Conservation (phyloP, 2,113 vertebrate species). For the Cyprinodon brontotheroides region DNA sequence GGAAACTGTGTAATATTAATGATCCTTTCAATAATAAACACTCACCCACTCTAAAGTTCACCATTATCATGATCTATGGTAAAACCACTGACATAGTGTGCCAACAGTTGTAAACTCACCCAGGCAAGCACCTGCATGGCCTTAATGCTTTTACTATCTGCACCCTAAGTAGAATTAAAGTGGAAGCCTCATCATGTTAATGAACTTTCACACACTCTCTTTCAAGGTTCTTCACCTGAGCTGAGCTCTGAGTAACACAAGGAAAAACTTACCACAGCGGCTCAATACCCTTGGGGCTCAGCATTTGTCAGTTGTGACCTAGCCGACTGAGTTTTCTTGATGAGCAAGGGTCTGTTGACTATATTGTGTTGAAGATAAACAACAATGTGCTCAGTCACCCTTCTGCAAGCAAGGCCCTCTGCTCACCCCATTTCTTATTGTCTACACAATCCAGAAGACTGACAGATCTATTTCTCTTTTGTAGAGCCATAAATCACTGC, state of each 20-base stretch:
- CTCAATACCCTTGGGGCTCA: not conserved
- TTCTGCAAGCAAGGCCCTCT: slow-evolving; percentile 19
- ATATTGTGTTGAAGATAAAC: slow-evolving; percentile 47
- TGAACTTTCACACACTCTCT: slow-evolving; percentile 1
- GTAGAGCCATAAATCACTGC: slow-evolving; percentile 42
- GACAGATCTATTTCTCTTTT: slow-evolving; percentile 36
- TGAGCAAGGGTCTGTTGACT: slow-evolving; percentile 37
- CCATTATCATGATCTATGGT: not conserved
- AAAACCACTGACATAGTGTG: not conserved
- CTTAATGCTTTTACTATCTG: not conserved
- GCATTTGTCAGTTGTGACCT: slow-evolving; percentile 50
- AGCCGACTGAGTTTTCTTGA: slow-evolving; percentile 44
- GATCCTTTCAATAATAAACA: not conserved
- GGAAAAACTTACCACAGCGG: slow-evolving; percentile 17
- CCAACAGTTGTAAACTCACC: not conserved
- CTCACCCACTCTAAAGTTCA: not conserved
- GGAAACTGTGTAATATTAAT: not conserved
- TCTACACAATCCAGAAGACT: slow-evolving; percentile 14
- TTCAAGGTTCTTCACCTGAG: slow-evolving; percentile 12
- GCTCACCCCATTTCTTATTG: slow-evolving; percentile 11
- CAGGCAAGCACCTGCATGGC: slow-evolving; percentile 1
- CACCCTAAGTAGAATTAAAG: not conserved
- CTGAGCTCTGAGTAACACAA: slow-evolving; percentile 24
- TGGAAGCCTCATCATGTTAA: not conserved
- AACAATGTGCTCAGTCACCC: slow-evolving; percentile 40